A percentile compares a stretch with the other conserved stretches of the same genome.
These are phyloP conservation scores for Lepus timidus DNA, from an alignment of 2,113 vertebrate species.

Conservation along the genomic window DNA sequence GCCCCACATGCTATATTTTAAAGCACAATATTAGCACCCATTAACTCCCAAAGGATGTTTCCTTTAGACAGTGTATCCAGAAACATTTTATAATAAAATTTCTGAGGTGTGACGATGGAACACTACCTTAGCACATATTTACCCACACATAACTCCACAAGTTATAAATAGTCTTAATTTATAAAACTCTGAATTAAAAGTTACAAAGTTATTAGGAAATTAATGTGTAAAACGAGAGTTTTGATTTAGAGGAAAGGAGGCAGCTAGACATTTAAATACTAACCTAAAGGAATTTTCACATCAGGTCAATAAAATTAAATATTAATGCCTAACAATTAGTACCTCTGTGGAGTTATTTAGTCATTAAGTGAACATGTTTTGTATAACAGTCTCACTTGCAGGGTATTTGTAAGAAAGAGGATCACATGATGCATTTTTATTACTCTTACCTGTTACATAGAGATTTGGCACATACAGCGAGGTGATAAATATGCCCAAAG, in stretches of 20 bases:
- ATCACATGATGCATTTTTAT: background rate
- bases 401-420: slow-evolving; percentile 30
- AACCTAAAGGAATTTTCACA: slow-evolving; percentile 52
- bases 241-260: slow-evolving; percentile 50
- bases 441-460: background rate
- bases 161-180: slow-evolving; percentile 49
- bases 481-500: background rate
- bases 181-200: slow-evolving; percentile 73
- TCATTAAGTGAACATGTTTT: background rate
- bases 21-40: slow-evolving; percentile 49
- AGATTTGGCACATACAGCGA: background rate
- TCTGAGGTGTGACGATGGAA: background rate
- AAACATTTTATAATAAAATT: background rate
- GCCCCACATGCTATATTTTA: slow-evolving; percentile 43
- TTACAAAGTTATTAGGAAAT: slow-evolving; percentile 67
- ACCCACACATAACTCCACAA: background rate
- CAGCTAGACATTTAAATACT: slow-evolving; percentile 32
- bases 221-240: slow-evolving; percentile 39
- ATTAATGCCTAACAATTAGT: slow-evolving; percentile 60
- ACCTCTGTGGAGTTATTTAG: background rate
- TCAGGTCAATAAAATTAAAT: slow-evolving; percentile 37
- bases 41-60: slow-evolving; percentile 60
- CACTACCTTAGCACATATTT: background rate
- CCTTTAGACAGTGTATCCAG: slow-evolving; percentile 30
- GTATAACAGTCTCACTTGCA: background rate